A percentile compares a stretch with the other conserved stretches of the same genome.
These are phyloP conservation scores for Campoplex nolae DNA, from an alignment of 2,888 invertebrate species.

Conservation along the genomic window DNA sequence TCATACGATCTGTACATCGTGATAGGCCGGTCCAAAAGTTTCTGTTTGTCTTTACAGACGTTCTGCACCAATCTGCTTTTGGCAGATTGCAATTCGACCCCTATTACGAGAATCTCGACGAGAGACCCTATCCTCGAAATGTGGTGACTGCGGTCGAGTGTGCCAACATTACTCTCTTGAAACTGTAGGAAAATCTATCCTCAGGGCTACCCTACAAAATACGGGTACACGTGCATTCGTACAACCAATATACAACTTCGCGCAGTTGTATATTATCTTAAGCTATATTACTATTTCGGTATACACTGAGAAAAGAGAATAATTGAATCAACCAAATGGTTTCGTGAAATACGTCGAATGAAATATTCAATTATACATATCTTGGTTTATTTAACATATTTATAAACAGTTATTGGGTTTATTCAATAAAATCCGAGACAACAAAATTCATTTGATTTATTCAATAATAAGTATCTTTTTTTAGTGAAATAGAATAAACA, in stretches of 20 bases:
- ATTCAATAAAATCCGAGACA: too few relatives aligned
- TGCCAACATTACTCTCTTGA: slow-evolving; percentile 60
- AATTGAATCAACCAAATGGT: too few relatives aligned
- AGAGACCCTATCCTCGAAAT: slow-evolving; percentile 42
- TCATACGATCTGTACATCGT: slow-evolving; percentile 13
- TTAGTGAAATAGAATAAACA: too few relatives aligned
- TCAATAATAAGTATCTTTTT: too few relatives aligned
- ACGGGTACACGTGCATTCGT: slow-evolving; percentile 28
- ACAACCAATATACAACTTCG: slow-evolving; percentile 19
- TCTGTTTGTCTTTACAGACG: slow-evolving; percentile 60
- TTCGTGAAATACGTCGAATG: too few relatives aligned
- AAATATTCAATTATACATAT: too few relatives aligned
- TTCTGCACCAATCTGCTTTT: slow-evolving; percentile 52
- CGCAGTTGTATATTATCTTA: background rate
- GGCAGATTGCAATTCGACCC: slow-evolving; percentile 45
- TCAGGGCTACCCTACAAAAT: slow-evolving; percentile 37
- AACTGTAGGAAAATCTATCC: slow-evolving; percentile 42
- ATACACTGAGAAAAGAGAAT: background rate
- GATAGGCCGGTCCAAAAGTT: slow-evolving; percentile 45
- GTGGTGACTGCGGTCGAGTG: slow-evolving; percentile 56
- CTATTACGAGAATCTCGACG: slow-evolving; percentile 32
- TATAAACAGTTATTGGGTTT: too few relatives aligned
- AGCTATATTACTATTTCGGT: background rate
- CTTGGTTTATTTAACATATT: too few relatives aligned
- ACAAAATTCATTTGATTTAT: too few relatives aligned